phyloP scores from a whole-genome alignment of 2,113 vertebrate species.

The Chaetops frenatus region DNA sequence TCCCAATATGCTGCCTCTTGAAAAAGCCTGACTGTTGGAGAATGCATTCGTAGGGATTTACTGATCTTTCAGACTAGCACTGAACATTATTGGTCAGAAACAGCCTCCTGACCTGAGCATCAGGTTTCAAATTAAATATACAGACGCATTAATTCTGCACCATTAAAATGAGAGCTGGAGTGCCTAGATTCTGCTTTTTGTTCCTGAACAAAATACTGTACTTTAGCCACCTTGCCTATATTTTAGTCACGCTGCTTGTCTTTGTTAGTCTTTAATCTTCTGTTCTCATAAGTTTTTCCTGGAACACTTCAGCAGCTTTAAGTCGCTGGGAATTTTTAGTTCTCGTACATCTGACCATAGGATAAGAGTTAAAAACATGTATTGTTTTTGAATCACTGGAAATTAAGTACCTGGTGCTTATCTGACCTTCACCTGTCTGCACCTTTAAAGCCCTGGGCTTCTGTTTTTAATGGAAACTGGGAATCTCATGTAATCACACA shows the following conservation, averaged over 20 bases:
- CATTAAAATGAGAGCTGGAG: background rate
- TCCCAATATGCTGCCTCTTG: background rate
- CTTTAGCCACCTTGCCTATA: background rate
- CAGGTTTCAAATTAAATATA: background rate
- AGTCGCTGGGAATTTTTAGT: background rate
- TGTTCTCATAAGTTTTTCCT: background rate
- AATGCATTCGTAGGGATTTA: background rate
- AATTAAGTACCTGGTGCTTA: background rate
- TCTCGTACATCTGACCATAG: background rate
- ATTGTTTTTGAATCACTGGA: background rate
- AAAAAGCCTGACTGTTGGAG: background rate
- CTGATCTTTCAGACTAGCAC: background rate
- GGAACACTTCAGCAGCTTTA: background rate
- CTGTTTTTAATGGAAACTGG: background rate
- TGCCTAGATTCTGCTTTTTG: background rate
- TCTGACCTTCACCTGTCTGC: background rate
- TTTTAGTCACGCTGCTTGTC: background rate
- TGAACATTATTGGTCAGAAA: background rate
- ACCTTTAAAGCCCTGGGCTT: background rate
- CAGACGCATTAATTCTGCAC: background rate
- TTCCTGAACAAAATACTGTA: background rate
- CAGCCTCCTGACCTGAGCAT: background rate
- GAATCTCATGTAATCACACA: background rate
- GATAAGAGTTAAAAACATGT: background rate
- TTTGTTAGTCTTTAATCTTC: background rate